These are phyloP conservation scores for Microhierax caerulescens DNA, from an alignment of 2,797 vertebrate genomes.

Conservation along the genomic window DNA sequence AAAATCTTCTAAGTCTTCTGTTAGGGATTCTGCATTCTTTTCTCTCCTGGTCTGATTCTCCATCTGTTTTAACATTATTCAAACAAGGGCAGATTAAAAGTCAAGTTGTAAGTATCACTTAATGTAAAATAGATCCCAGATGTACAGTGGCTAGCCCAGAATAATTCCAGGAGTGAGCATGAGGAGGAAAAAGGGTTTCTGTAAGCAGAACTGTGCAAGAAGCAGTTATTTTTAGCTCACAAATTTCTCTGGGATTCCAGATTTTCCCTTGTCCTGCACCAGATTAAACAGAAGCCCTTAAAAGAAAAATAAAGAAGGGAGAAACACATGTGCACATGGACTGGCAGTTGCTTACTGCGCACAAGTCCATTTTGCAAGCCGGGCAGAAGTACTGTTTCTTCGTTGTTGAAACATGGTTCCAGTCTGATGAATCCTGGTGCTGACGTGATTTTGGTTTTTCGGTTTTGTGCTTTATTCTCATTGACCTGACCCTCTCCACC, in stretches of 20 bases:
- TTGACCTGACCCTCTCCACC: background rate
- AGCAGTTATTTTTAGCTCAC: background rate
- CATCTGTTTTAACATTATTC: background rate
- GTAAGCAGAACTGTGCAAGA: background rate
- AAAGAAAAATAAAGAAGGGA: background rate
- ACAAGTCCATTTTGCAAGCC: background rate
- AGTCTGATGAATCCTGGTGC: background rate
- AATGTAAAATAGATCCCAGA: background rate
- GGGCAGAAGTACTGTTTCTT: background rate
- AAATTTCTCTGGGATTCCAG: background rate
- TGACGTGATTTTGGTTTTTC: background rate
- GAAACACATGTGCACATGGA: background rate
- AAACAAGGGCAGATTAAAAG: background rate
- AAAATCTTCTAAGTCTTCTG: background rate
- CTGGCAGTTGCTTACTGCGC: background rate
- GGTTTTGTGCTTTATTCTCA: background rate
- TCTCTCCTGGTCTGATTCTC: background rate
- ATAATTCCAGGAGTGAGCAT: background rate
- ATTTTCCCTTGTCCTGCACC: background rate
- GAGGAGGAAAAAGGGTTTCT: background rate
- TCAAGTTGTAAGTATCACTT: background rate
- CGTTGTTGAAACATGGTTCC: background rate
- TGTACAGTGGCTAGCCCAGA: background rate
- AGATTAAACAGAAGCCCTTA: background rate
- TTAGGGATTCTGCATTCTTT: background rate